Evolutionary conservation across 2,888 invertebrate species (phyloP).

Genomic region (Clanis bilineata): DNA sequence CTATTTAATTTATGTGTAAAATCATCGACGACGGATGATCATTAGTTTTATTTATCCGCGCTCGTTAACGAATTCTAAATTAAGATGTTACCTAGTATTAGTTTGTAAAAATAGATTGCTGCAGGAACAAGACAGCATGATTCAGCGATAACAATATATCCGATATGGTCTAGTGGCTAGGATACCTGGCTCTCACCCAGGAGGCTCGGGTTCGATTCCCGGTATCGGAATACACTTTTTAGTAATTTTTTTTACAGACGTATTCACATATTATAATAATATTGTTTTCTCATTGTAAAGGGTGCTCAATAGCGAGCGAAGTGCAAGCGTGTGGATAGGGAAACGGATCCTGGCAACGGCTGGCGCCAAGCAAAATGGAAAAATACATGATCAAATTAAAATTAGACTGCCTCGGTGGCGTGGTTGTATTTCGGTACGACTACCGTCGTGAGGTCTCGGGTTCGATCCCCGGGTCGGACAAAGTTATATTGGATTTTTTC

Average conservation of each 20-base stretch:
- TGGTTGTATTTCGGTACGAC: too few relatives aligned
- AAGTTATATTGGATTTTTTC: too few relatives aligned
- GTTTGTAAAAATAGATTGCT: not conserved
- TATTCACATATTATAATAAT: too few relatives aligned
- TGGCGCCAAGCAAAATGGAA: too few relatives aligned
- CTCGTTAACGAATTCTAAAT: conserved; percentile 2
- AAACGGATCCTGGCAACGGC: too few relatives aligned
- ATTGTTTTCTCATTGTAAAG: too few relatives aligned
- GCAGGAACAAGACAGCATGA: not conserved
- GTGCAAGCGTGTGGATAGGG: too few relatives aligned
- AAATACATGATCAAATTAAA: too few relatives aligned
- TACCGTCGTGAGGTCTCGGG: too few relatives aligned
- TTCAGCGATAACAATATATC: conserved; percentile 35
- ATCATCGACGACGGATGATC: conserved; percentile 4
- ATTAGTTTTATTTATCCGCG: conserved; percentile 5
- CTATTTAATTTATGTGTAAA: not conserved
- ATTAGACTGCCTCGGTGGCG: too few relatives aligned
- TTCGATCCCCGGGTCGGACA: too few relatives aligned
- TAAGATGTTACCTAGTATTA: not conserved
- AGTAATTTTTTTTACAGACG: not conserved
- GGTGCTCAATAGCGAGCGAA: too few relatives aligned
- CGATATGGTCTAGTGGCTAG: conserved; percentile 85
- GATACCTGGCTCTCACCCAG: conserved; percentile 84
- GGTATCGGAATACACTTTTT: conserved; percentile 78
- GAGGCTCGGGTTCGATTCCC: conserved; percentile 85